Evolutionary conservation across 2,888 invertebrate species (phyloP), one percentile per base, ranked within the genome.

Genomic region (Epinotia nisella): DNA sequence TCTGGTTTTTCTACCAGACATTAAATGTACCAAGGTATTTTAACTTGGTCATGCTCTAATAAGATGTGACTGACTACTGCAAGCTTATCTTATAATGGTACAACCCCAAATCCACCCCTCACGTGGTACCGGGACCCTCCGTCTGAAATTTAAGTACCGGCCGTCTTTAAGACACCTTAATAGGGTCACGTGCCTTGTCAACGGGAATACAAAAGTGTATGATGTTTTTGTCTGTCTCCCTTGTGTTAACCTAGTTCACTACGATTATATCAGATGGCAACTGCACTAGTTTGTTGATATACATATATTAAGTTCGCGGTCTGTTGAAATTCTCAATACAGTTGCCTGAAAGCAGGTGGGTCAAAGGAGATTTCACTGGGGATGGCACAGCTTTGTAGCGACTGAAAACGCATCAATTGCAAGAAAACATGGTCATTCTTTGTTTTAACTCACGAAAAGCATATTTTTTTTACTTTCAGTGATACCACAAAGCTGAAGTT

Each of bases 121-220:
- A 35, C 53, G 68, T 41, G 39, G 35, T 56, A 58, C 35, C 19
- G 55, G 49, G 35, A n/a, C 68, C 60, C 55, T 62, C 55, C 66
- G 70, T 73, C 70, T 71, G 61, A 72, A 76, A 77, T 76, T 77
- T 79, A 79, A 78, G 79, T 35, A 35, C 35, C 35, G 76, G 77
- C 75, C 76, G 75, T 74, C 77, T 77, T 80, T 77, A 64, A 68
- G 68, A 61, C 19, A n/a, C 9, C 35, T 51, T 58, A 71, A 60
- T 66, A 67, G 29, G 45, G 68, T 35, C 73, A 69, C 73, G 73
- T 73, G 73, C 53, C 51, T 7, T 21, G 29, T 24, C 59, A 24
- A 59, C 58, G 55, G 21, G 41, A 21, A 55, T 45, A 66, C 55
- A 73, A 75, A 75, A 68, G 60, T 49, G 74, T 76, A 76, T 75